A percentile compares a stretch with the other conserved stretches of the same genome.
Conservation (phyloP, 2,113 vertebrate genomes). For the Pteronura brasiliensis region DNA sequence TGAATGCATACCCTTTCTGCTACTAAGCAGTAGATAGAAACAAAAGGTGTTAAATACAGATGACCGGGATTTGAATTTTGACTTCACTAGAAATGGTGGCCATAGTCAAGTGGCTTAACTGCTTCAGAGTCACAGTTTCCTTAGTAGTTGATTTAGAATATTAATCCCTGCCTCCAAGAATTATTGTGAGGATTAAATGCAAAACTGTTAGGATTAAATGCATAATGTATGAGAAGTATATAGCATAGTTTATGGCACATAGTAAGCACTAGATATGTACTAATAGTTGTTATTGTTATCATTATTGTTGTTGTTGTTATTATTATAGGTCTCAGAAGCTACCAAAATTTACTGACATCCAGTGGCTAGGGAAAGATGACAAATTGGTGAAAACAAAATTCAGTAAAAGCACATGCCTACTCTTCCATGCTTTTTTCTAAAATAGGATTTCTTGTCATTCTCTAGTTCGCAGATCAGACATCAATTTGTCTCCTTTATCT, state of each 20-base stretch:
- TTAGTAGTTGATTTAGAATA: background rate
- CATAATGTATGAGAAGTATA: background rate
- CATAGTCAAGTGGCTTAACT: background rate
- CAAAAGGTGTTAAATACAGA: background rate
- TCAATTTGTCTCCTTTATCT: background rate
- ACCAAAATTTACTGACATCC: background rate
- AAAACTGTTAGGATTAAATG: background rate
- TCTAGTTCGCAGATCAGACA: background rate
- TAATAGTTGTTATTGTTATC: background rate
- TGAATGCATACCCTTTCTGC: background rate
- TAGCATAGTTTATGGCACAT: background rate
- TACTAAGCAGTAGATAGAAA: background rate
- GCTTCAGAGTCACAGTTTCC: background rate
- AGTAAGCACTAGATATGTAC: background rate
- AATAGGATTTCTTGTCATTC: background rate
- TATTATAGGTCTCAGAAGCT: background rate
- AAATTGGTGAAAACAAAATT: constrained; percentile 10
- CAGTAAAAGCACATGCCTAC: background rate
- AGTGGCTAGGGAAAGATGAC: background rate
- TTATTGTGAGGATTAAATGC: background rate
- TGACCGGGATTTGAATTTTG: background rate
- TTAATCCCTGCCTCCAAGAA: background rate
- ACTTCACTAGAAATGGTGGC: background rate
- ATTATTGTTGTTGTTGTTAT: background rate
- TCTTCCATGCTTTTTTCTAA: background rate